Evolutionary conservation across 2,797 vertebrate species (phyloP), one percentile per base, ranked within the genome.

Genomic region (Crypturellus tataupa): DNA sequence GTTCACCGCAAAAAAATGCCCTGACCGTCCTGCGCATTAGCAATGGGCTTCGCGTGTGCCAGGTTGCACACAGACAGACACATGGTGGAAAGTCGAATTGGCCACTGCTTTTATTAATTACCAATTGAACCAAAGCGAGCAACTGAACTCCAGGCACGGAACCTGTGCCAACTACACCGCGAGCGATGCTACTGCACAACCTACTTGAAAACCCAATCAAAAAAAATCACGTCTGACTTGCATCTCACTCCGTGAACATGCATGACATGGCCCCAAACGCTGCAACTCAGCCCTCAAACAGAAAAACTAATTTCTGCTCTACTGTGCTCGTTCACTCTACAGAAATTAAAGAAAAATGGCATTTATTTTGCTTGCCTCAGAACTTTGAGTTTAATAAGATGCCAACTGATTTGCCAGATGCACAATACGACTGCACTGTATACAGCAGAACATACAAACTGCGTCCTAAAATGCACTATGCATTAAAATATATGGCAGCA

Each of bases 51-150:
- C 31, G 49, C 1, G 0, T 4, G 75, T 95, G 95, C 95, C 96
- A 96, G 95, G 83, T 63, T 91, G 95, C 94, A 94, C 91, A 96
- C 87, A 91, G 95, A 73, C 71, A 96, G 89, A 91, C 94, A 96
- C 89, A 97, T 94, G 94, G 88, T 97, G 78, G 69, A 73, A 89
- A 95, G 92, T 96, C 93, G 94, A 95, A 95, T 96, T 96, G 94
- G 89, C 94, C 94, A 95, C 91, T 91, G 88, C 92, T 95, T 94
- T 94, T 94, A 96, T 97, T 97, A 97, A 96, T 96, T 97, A 96
- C 90, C 94, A 94, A 69, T 70, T 96, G 94, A 96, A 95, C 92
- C 89, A 95, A 96, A 97, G 86, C 60, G 93, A 95, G 94, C 73
- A 87, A 97, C 94, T 87, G 95, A 89, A 97, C 97, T 92, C 86